Evolutionary conservation across 2,888 invertebrate species (phyloP).

Genomic region (Latheticus oryzae): DNA sequence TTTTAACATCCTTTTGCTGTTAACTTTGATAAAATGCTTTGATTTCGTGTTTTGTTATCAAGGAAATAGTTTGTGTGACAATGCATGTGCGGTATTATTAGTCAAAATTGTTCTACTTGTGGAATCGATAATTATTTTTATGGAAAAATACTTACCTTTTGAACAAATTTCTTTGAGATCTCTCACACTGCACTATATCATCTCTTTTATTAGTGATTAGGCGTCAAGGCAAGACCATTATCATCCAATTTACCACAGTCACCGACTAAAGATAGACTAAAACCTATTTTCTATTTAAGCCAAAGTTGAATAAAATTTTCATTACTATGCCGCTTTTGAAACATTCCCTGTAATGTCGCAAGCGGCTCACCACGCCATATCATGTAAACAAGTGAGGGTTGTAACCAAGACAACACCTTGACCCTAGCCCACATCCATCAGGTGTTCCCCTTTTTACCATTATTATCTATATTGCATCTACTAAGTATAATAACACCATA

Average conservation of each 20-base stretch:
- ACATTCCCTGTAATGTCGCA: slow-evolving; percentile 11
- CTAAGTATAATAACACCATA: slow-evolving; percentile 8
- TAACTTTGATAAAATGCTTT: slow-evolving; percentile 1
- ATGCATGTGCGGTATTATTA: too few relatives aligned
- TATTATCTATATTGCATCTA: slow-evolving; percentile 25
- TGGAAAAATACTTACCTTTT: too few relatives aligned
- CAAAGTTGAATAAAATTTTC: slow-evolving; percentile 5
- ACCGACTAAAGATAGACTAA: slow-evolving; percentile 12
- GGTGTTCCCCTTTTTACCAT: slow-evolving; percentile 35
- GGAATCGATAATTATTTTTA: background rate
- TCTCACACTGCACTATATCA: too few relatives aligned
- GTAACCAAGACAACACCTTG: slow-evolving; percentile 46
- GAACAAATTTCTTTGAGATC: too few relatives aligned
- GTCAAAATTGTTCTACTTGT: background rate
- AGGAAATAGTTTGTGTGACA: background rate
- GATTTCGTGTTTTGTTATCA: slow-evolving; percentile 17
- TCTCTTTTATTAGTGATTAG: too few relatives aligned
- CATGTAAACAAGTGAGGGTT: slow-evolving; percentile 41
- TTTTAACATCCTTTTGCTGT: slow-evolving; percentile 15
- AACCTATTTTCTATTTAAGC: slow-evolving; percentile 22
- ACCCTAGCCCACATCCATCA: slow-evolving; percentile 42
- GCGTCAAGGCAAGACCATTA: slow-evolving; percentile 10
- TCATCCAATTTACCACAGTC: slow-evolving; percentile 7
- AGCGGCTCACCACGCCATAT: slow-evolving; percentile 20
- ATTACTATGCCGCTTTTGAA: background rate